These are phyloP conservation scores for Radopholus similis DNA, from an alignment of 1,140 invertebrate species.

Conservation along the genomic window DNA sequence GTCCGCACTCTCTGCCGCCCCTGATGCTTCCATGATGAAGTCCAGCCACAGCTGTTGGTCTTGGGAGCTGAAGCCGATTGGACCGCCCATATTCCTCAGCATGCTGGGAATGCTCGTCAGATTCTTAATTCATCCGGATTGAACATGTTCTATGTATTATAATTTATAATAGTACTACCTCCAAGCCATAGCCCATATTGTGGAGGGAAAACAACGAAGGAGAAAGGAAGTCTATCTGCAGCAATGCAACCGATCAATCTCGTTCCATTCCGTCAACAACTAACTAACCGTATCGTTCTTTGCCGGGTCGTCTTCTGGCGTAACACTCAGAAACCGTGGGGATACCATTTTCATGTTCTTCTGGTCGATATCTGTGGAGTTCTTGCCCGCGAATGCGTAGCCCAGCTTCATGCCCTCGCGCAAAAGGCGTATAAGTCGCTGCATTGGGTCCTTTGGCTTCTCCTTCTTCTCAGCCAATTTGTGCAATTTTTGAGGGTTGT, in stretches of 20 bases:
- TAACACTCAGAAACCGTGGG: conserved; percentile 44
- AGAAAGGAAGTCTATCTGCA: conserved; percentile 31
- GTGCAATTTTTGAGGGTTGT: conserved; percentile 19
- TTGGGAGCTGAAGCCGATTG: conserved; percentile 22
- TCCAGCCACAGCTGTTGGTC: conserved; percentile 32
- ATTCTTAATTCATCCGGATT: neutral
- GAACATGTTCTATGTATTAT: neutral
- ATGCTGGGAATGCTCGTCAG: conserved; percentile 26
- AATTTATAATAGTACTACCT: neutral
- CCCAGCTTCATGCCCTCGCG: conserved; percentile 46
- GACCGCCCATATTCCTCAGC: conserved; percentile 1
- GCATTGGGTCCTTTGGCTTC: conserved; percentile 31
- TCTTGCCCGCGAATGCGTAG: conserved; percentile 38
- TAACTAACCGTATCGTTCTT: conserved; percentile 24
- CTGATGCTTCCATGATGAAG: conserved; percentile 21
- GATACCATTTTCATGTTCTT: conserved; percentile 49
- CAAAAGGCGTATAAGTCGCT: conserved; percentile 31
- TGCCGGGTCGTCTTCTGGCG: conserved; percentile 17
- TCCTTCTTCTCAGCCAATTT: conserved; percentile 13
- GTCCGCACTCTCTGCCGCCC: conserved; percentile 7
- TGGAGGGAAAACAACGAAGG: conserved; percentile 35
- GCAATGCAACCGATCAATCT: too few relatives aligned
- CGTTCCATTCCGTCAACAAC: neutral
- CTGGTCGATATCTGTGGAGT: conserved; percentile 38
- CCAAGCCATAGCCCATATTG: conserved; percentile 23